These are phyloP conservation scores for Coreoperca whiteheadi DNA, from an alignment of 2,113 vertebrate species.

Conservation along the genomic window DNA sequence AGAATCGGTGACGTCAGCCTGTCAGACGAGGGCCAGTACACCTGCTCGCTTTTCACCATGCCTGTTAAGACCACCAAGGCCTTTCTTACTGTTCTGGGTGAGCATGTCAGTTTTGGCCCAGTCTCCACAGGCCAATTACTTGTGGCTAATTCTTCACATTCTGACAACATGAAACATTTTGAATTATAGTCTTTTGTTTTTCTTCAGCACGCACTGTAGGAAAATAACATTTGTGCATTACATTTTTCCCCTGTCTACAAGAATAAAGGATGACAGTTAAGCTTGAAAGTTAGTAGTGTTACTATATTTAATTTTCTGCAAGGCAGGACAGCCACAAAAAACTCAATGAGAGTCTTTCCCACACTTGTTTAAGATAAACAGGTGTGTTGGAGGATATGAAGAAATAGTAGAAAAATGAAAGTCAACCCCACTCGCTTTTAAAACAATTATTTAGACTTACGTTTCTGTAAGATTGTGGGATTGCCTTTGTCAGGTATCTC, in stretches of 20 bases:
- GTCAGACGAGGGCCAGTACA: slow-evolving; percentile 97
- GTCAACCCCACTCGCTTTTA: slow-evolving; percentile 14
- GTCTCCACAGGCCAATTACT: slow-evolving; percentile 29
- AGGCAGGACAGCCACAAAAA: background rate
- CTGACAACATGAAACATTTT: slow-evolving; percentile 35
- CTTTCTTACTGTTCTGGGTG: slow-evolving; percentile 96
- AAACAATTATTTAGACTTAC: background rate
- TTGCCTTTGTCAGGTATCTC: background rate
- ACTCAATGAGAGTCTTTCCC: background rate
- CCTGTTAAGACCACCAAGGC: slow-evolving; percentile 98
- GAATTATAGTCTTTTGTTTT: slow-evolving; percentile 10
- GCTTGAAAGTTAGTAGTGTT: background rate
- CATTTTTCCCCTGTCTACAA: background rate
- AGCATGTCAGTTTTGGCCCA: slow-evolving; percentile 64
- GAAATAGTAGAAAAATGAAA: slow-evolving; percentile 1
- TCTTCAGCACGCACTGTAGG: background rate
- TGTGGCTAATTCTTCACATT: slow-evolving; percentile 16
- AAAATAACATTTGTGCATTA: background rate
- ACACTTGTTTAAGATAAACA: slow-evolving; percentile 3
- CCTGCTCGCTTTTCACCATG: slow-evolving; percentile 99
- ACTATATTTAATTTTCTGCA: background rate
- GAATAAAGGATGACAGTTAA: background rate
- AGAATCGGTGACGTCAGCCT: slow-evolving; percentile 93
- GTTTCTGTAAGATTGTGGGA: slow-evolving; percentile 4
- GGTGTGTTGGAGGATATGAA: background rate